Evolutionary conservation across 2,113 vertebrate genomes (phyloP), one percentile per base, ranked within the genome.

Genomic region (Chloropsis cyanopogon): DNA sequence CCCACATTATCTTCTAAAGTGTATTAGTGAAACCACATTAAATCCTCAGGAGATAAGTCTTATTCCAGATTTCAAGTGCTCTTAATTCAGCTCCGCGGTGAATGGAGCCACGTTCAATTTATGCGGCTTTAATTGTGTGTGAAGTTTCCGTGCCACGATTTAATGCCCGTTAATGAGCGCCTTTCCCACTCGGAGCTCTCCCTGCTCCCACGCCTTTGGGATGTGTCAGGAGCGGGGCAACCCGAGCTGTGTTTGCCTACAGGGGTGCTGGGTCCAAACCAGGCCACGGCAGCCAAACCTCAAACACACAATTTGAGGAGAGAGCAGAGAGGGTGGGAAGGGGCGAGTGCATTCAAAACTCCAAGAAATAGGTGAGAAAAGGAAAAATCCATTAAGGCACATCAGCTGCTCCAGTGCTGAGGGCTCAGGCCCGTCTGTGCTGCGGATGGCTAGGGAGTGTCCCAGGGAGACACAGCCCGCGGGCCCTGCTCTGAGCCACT

Each of bases 361-460:
- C 25, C 42, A 57, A 3, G 17, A 49, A 52, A 24, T 3, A 44
- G n/a, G 49, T 35, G 66, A 33, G 31, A 28, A 86, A 87, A 79
- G 39, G 20, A 14, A 26, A 79, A 79, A 56, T 9, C 59, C 54
- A 49, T 35, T 7, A 47, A 72, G n/a, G 33, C 13, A 3, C 57
- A 19, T 12, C 10, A 22, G 73, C 17, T 24, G 56, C 42, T 56
- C 3, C 41, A 10, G 4, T 0, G 12, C 63, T 25, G 59, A 46
- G 33, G 37, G 59, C 29, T 61, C 47, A 3, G 70, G 13, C 3
- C 3, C 12, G 28, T 47, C 47, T 4, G 41, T 7, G 21, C 47
- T 68, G 39, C 0, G 3, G 20, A 3, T 26, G n/a, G n/a, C n/a
- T n/a, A n/a, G n/a, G n/a, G 0, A 53, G 12, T 15, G 31, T 5